phyloP scores from a whole-genome alignment of 1,140 invertebrate species.

The Kradibia gibbosae region DNA sequence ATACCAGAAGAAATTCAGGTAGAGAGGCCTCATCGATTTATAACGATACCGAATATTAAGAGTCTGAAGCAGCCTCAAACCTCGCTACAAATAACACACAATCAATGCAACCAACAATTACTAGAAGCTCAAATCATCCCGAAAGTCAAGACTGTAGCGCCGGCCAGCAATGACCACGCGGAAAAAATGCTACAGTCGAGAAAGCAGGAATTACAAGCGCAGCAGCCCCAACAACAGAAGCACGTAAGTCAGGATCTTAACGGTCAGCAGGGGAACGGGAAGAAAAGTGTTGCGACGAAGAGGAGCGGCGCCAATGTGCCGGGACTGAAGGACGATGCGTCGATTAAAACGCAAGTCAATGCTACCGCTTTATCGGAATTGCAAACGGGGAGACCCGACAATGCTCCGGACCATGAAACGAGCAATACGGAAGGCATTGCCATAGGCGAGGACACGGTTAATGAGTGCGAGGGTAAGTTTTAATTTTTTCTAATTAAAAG shows the following conservation, averaged over 20 bases:
- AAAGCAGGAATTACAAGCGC: conserved; percentile 40
- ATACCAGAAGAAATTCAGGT: conserved; percentile 50
- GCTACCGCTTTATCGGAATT: conserved; percentile 56
- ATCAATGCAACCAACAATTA: conserved; percentile 53
- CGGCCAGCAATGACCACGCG: conserved; percentile 60
- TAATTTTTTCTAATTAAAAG: background rate
- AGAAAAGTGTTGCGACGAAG: background rate
- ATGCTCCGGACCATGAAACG: background rate
- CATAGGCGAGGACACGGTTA: conserved; percentile 65
- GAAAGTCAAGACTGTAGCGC: conserved; percentile 49
- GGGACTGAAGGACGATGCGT: conserved; percentile 30
- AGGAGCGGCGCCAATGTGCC: conserved; percentile 16
- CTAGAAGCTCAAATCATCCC: conserved; percentile 55
- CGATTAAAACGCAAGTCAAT: background rate
- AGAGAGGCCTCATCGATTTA: conserved; percentile 60
- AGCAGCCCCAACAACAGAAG: conserved; percentile 41
- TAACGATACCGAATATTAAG: conserved; percentile 70
- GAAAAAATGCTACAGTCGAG: conserved; percentile 59
- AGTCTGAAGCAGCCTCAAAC: conserved; percentile 57
- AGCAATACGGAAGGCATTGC: conserved; percentile 55
- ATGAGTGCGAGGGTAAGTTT: conserved; percentile 65
- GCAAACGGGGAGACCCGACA: conserved; percentile 58
- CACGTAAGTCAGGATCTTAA: background rate
- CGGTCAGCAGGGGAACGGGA: background rate
- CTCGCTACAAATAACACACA: conserved; percentile 7